phyloP scores from a whole-genome alignment of 2,113 vertebrate genomes.

The Malurus melanocephalus region DNA sequence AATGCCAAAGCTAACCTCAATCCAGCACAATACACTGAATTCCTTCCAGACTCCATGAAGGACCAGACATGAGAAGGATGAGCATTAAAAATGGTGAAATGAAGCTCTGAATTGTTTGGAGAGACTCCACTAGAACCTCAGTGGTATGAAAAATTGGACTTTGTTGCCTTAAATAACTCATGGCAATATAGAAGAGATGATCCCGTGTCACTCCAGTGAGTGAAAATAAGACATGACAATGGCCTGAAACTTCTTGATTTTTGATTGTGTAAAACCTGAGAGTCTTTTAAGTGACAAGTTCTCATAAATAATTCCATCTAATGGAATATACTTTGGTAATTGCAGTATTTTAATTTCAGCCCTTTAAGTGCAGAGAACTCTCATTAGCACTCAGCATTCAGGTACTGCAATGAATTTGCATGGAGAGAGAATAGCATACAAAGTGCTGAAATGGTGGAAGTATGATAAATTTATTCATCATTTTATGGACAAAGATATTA shows the following conservation, averaged over 20 bases:
- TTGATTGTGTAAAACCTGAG: neutral
- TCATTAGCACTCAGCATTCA: constrained; percentile 22
- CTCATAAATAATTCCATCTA: constrained; percentile 55
- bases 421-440: neutral
- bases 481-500: constrained; percentile 4
- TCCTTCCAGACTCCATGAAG: neutral
- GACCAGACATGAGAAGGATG: neutral
- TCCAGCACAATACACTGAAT: neutral
- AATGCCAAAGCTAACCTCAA: neutral
- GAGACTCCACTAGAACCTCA: neutral
- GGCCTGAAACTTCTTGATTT: neutral
- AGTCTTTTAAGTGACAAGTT: constrained; percentile 35
- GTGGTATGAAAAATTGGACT: neutral
- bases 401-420: constrained; percentile 38
- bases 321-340: constrained; percentile 37
- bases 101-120: neutral
- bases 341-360: constrained; percentile 32
- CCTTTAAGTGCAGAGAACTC: constrained; percentile 33
- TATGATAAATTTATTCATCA: neutral
- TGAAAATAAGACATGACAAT: neutral
- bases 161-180: neutral
- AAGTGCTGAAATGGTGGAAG: neutral
- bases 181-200: neutral
- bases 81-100: neutral
- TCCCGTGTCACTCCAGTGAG: neutral